Percentiles rank a stretch among this genome's conserved stretches.
These are phyloP conservation scores for Kradibia gibbosae DNA, from an alignment of 1,140 invertebrate species.

Conservation along the genomic window DNA sequence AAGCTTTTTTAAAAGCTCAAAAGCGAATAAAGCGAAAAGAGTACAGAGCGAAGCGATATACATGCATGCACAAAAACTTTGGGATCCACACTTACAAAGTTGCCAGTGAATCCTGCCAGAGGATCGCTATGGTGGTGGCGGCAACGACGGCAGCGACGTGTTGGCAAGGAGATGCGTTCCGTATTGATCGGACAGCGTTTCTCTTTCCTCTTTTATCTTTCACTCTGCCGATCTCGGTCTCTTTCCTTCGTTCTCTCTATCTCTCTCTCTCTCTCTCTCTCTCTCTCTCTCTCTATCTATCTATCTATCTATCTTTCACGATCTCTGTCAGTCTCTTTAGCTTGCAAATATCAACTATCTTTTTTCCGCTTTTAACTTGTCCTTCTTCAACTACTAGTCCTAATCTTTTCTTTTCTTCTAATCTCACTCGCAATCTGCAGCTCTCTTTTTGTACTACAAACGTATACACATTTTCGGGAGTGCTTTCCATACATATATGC, in stretches of 20 bases:
- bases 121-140: constrained; percentile 14
- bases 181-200: constrained; percentile 48
- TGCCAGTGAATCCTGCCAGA: constrained; percentile 15
- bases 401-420: not conserved
- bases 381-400: not conserved
- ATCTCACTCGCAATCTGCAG: not conserved
- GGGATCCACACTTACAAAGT: not conserved
- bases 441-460: not conserved
- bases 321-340: constrained; percentile 35
- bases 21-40: not conserved
- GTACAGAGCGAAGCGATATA: not conserved
- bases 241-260: constrained; percentile 41
- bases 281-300: constrained; percentile 31
- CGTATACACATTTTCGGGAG: not conserved
- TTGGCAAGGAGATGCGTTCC: constrained; percentile 52
- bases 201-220: constrained; percentile 17
- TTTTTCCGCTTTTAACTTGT: not conserved
- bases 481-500: not conserved
- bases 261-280: constrained; percentile 39
- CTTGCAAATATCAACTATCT: not conserved
- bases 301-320: constrained; percentile 39
- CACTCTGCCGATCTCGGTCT: not conserved
- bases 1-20: not conserved
- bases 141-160: constrained; percentile 19
- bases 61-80: not conserved